These are phyloP conservation scores for Balearica regulorum DNA, from an alignment of 2,797 vertebrate genomes.

Conservation along the genomic window DNA sequence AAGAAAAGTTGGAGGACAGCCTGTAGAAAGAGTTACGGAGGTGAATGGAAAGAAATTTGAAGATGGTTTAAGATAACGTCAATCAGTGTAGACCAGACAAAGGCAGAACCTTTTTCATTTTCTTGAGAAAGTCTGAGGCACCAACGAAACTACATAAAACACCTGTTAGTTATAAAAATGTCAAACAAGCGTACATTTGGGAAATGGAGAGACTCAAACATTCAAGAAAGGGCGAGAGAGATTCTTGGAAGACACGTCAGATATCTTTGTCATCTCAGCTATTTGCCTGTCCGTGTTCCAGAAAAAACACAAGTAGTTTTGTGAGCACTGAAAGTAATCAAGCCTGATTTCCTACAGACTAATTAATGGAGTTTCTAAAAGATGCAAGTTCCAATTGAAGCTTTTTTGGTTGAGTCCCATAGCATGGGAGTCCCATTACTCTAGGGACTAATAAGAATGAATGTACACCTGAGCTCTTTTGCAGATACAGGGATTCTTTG, in stretches of 20 bases:
- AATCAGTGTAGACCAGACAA: neutral
- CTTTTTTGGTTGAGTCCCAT: neutral
- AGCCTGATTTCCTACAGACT: neutral
- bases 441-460: neutral
- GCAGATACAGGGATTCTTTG: neutral
- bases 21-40: neutral
- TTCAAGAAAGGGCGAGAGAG: neutral
- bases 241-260: neutral
- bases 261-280: conserved; percentile 20
- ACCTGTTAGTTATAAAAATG: conserved; percentile 36
- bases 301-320: neutral
- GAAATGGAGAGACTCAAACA: neutral
- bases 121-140: neutral
- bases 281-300: neutral
- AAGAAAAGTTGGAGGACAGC: neutral
- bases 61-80: conserved; percentile 26
- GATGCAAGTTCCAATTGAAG: neutral
- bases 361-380: neutral
- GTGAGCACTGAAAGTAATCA: neutral
- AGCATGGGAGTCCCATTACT: neutral
- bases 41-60: conserved; percentile 2
- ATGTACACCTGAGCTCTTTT: neutral
- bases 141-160: neutral
- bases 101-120: neutral
- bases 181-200: neutral